These are phyloP conservation scores for Cromileptes altivelis DNA, from an alignment of 2,113 vertebrate species.

Conservation along the genomic window DNA sequence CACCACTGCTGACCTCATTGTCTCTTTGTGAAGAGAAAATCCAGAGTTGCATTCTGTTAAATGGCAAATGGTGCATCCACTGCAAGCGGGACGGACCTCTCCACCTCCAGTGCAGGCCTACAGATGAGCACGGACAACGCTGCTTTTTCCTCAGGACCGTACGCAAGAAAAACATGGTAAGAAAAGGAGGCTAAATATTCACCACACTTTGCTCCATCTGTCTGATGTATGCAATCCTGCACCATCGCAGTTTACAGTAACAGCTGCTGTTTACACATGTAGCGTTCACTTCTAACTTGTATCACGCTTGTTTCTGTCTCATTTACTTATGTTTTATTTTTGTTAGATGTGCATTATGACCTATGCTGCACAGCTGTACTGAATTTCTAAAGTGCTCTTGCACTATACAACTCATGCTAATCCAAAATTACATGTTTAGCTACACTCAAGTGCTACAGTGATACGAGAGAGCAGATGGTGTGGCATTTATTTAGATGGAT, in stretches of 20 bases:
- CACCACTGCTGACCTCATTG: conserved; percentile 86
- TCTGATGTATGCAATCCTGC: conserved; percentile 17
- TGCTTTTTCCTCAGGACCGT: conserved; percentile 25
- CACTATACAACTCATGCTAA: neutral
- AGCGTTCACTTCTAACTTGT: neutral
- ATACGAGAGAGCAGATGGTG: conserved; percentile 39
- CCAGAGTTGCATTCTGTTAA: conserved; percentile 86
- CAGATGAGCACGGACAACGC: conserved; percentile 69
- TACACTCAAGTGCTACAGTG: conserved; percentile 11
- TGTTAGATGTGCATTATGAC: conserved; percentile 20
- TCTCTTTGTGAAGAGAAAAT: conserved; percentile 86
- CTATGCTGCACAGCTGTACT: conserved; percentile 1
- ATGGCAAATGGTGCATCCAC: conserved; percentile 74
- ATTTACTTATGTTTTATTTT: neutral
- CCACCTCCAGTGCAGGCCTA: conserved; percentile 52
- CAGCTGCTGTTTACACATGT: conserved; percentile 37
- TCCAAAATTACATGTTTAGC: conserved; percentile 27
- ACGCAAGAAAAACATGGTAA: conserved; percentile 79
- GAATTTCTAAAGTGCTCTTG: conserved; percentile 1
- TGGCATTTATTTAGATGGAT: conserved; percentile 46
- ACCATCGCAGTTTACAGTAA: neutral
- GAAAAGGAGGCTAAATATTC: conserved; percentile 41
- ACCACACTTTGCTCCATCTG: conserved; percentile 30
- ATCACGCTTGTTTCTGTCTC: conserved; percentile 11
- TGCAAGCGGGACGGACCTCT: conserved; percentile 58